Base-by-base conservation (phyloP, 2,797 vertebrate species). In the Brachymystax lenok region DNA sequence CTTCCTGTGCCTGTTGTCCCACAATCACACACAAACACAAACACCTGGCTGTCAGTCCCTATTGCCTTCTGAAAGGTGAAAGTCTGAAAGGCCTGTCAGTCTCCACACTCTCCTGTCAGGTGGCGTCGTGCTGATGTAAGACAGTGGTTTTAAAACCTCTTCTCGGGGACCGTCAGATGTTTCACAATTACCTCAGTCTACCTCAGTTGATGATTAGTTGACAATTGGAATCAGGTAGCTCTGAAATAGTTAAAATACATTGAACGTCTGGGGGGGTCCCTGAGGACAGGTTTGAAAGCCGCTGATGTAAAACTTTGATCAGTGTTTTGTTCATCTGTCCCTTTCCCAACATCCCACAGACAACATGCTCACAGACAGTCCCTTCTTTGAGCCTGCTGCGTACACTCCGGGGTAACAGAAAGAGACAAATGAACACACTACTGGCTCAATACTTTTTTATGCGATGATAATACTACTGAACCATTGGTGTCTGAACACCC, bases 1-100 rank as follows among this genome's bases (percentile, higher is more conserved):
- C 87, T 99, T 99, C 82, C 97, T 94, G 88, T 99, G 98, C 87
- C 98, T 99, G 88, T 17, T 99, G 88, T 19, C 5, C 54, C 78
- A 84, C 67, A 76, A 68, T 77, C 10, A 74, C 63, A 77, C 72
- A 30, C 52, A 71, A 46, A 50, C 79, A 56, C 33, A 50, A 50
- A 30, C 64, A 69, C 61, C 64, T 33, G 30, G 4, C 76, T 2
- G n/a, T 52, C 46, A 72, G 4, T 10, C 17, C n/a, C 59, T 24
- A 24, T 1, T 24, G 10, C 7, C 59, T 63, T 10, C 21, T 24
- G 21, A 63, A 61, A 61, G 54, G 19, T 19, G 2, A 10, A 7
- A 10, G n/a, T 0, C 3, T 40, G 35, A 1, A 13, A 21, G 10
- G 21, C 8, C 4, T 46, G 40, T 46, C 40, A 13, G 40, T 46